Evolutionary conservation across 1,140 invertebrate species (phyloP), one percentile per base, ranked within the genome.

Genomic region (Magallana gigas): DNA sequence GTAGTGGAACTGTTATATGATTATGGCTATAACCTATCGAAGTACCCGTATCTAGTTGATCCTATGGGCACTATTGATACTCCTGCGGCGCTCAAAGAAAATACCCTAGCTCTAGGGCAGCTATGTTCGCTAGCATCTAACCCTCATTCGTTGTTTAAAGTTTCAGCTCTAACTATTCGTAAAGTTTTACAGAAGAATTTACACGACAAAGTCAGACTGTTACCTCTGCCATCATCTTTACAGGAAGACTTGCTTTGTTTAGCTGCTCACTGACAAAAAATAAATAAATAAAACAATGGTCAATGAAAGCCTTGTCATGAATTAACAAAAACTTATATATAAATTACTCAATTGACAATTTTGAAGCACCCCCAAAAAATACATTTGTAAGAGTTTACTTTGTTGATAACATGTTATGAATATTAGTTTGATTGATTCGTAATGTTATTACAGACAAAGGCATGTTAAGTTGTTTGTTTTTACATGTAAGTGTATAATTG

Each of bases 11-110:
- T 91, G 5, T 87, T 90, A 11, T 56, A 85, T 8, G 16, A 18
- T 8, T 84, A 84, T 80, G 90, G 90, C 3, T 91, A 90, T 60
- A 87, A 87, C 16, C 18, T 86, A 23, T 82, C 57, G 7, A 80
- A 58, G 81, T 58, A 76, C 8, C 12, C 29, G 8, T 88, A 86
- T 18, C 11, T 88, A n/a, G n/a, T 9, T 11, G 86, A 87, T 14
- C 4, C 56, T 8, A 9, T n/a, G 29, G 23, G 36, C 2, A n/a
- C 16, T 23, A 7, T 18, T 18, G 36, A 84, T 80, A 36, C 84
- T 12, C 85, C 88, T 8, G 11, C 23, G 12, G 11, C 62, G 9
- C 64, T 88, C 7, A 12, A 85, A 76, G 11, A 80, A 14, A 86
- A 86, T 62, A 14, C 56, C 12, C 23, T 82, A 14, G 84, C 84